Base-by-base conservation (phyloP, 1,140 invertebrate genomes). In the Potamilus streckersoni region DNA sequence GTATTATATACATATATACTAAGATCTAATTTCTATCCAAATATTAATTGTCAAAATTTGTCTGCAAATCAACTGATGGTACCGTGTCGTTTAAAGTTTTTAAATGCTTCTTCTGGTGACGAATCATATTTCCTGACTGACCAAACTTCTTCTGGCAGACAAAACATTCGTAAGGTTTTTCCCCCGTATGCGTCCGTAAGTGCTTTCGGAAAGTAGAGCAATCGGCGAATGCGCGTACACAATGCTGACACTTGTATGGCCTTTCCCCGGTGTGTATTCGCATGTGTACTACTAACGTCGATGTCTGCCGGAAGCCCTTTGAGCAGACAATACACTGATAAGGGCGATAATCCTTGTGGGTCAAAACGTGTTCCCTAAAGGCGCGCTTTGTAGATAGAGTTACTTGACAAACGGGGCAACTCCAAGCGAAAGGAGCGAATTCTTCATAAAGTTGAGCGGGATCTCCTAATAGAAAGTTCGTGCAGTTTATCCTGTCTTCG, bases 91-190 rank as follows among this genome's bases (percentile, higher is more conserved):
- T 69, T 31, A 20, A 17, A 23, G 71, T 76, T 60, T 66, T 77
- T 19, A 77, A 72, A 31, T 77, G 75, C 5, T 69, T 71, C 23
- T 74, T 59, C 57, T 61, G 71, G 60, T 82, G 81, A 19, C 81
- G 62, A 57, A 79, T 74, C 56, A 97, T 90, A 89, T 96, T 95
- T 85, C 96, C 95, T 87, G 95, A 96, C 14, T 95, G 96, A 83
- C 96, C 95, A 87, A 96, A 97, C 1, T 95, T 95, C 87, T 97
- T 97, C 73, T 94, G 95, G 89, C 96, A 97, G 64, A 94, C 94
- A 91, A 96, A 95, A 87, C 96, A 97, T 27, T 93, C 93, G 85
- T 96, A 97, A 17, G 95, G 96, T 87, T 96, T 95, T 87, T 96
- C 95, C 0, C 95, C 95, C 4, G 95, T 95, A 83, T 92, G 95